Conservation (phyloP, 2,888 invertebrate genomes). For the Aleiodes alternator region DNA sequence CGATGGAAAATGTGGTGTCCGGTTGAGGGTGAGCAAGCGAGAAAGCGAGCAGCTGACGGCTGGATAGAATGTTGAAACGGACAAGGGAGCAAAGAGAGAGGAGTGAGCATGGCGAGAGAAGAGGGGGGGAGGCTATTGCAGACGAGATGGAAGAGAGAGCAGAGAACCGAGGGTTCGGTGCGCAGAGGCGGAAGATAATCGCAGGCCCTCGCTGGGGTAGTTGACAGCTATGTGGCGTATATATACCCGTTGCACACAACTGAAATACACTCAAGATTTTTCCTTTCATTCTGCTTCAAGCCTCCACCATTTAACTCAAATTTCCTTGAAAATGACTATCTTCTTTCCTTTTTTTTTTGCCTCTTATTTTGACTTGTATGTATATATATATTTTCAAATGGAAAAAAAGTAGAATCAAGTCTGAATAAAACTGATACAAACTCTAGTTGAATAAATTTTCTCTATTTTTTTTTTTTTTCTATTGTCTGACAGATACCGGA, state of each 20-base stretch:
- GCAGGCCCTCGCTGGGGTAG: slow-evolving; percentile 55
- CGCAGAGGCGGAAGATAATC: slow-evolving; percentile 80
- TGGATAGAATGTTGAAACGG: slow-evolving; percentile 57
- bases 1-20: slow-evolving; percentile 26
- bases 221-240: slow-evolving; percentile 33
- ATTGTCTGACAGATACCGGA: slow-evolving; percentile 70
- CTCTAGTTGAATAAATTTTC: no score
- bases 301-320: no score
- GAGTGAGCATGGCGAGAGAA: slow-evolving; percentile 56
- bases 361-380: no score
- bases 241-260: slow-evolving; percentile 4
- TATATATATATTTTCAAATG: no score
- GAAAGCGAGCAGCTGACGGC: slow-evolving; percentile 56
- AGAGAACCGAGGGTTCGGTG: slow-evolving; percentile 76
- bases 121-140: slow-evolving; percentile 60
- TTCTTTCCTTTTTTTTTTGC: no score
- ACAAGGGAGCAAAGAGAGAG: slow-evolving; percentile 58
- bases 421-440: no score
- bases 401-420: no score
- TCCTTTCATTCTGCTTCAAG: neutral
- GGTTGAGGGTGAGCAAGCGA: slow-evolving; percentile 67
- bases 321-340: no score
- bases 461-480: no score
- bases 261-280: slow-evolving; percentile 6
- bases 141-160: slow-evolving; percentile 47